Percentiles rank a stretch among this genome's conserved stretches.
Evolutionary conservation across 2,113 vertebrate genomes (phyloP).

Genomic region (Elachura formosa): DNA sequence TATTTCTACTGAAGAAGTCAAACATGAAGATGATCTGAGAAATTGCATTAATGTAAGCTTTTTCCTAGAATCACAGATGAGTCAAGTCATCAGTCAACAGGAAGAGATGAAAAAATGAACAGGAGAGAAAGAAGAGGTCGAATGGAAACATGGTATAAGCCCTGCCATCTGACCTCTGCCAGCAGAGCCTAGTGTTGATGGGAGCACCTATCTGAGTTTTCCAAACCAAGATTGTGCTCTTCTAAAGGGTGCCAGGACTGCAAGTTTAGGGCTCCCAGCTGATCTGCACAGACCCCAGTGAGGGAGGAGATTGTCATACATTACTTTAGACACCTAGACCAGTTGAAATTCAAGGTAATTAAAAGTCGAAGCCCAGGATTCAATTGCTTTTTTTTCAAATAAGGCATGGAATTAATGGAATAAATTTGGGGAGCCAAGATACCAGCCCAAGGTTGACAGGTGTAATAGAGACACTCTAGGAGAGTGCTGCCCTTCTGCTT

Average conservation of each 20-base stretch:
- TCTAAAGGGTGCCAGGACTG: not conserved
- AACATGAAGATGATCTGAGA: slow-evolving; percentile 8
- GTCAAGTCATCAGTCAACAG: not conserved
- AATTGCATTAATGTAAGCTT: not conserved
- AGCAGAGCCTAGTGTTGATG: not conserved
- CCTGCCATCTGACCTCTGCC: not conserved
- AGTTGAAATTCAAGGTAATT: not conserved
- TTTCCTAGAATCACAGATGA: not conserved
- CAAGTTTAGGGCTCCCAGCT: not conserved
- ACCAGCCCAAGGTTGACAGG: not conserved
- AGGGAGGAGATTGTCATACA: not conserved
- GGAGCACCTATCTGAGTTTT: not conserved
- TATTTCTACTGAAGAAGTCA: slow-evolving; percentile 13
- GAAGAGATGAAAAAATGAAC: not conserved
- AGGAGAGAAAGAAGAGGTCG: not conserved
- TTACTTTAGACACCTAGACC: not conserved
- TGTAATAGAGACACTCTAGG: not conserved
- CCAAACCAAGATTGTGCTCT: not conserved
- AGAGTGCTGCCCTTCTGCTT: not conserved
- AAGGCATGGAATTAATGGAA: not conserved
- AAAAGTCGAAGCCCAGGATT: not conserved
- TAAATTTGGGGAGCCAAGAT: not conserved
- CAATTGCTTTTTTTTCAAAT: not conserved
- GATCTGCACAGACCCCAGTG: not conserved
- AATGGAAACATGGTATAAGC: not conserved